phyloP scores from a whole-genome alignment of 2,888 invertebrate genomes.

The Penaeus monodon region DNA sequence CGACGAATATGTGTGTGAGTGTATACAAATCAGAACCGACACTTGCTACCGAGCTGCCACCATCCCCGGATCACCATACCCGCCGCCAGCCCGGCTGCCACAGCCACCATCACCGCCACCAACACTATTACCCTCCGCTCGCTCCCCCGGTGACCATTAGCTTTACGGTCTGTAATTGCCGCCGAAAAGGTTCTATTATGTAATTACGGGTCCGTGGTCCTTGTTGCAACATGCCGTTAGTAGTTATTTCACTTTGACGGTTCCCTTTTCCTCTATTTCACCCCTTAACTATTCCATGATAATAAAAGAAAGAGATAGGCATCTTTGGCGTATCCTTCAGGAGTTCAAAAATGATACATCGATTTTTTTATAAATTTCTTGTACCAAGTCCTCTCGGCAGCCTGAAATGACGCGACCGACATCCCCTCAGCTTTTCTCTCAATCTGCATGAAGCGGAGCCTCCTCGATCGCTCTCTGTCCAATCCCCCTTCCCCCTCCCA shows the following conservation, averaged over 20 bases:
- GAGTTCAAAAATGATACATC: too few species aligned
- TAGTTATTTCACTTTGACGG: slow-evolving; percentile 28
- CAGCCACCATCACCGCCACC: neutral
- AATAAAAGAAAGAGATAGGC: too few species aligned
- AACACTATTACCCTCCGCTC: neutral
- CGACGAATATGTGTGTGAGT: too few species aligned
- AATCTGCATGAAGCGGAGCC: neutral
- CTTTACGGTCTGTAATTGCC: slow-evolving; percentile 48
- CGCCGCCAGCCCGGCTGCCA: neutral
- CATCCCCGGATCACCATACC: neutral
- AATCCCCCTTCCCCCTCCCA: neutral
- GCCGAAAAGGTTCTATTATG: slow-evolving; percentile 48
- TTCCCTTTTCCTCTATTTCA: too few species aligned
- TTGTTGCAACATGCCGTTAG: slow-evolving; percentile 30
- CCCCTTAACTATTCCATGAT: too few species aligned
- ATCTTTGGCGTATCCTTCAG: too few species aligned
- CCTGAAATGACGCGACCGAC: neutral
- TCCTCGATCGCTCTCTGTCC: neutral
- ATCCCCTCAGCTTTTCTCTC: too few species aligned
- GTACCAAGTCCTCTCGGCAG: neutral
- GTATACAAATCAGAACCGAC: too few species aligned
- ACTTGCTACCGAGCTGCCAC: too few species aligned
- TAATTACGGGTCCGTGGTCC: slow-evolving; percentile 36
- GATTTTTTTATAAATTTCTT: neutral
- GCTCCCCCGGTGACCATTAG: slow-evolving; percentile 45